A percentile compares a stretch with the other conserved stretches of the same genome.
Conservation (phyloP, 2,888 invertebrate genomes). For the Diarsia rubi region DNA sequence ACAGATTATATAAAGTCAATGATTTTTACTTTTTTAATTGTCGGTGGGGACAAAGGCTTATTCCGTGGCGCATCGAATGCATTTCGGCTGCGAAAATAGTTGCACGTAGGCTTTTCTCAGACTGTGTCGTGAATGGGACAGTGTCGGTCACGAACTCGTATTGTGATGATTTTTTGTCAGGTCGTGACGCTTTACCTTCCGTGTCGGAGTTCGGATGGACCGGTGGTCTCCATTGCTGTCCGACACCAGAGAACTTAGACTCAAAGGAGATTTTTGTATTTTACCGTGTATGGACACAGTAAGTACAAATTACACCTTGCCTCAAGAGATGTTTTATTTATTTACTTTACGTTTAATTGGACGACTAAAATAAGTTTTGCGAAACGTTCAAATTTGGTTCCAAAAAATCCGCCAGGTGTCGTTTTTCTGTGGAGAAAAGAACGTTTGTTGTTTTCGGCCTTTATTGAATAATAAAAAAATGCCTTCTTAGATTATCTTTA, state of each 20-base stretch:
- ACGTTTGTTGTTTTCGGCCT: neutral
- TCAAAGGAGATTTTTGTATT: neutral
- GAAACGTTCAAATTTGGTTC: neutral
- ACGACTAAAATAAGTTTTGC: neutral
- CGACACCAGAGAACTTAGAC: conserved; percentile 6
- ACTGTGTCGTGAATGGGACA: conserved; percentile 80
- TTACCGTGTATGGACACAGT: neutral
- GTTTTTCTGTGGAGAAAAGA: neutral
- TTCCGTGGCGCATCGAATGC: conserved; percentile 63
- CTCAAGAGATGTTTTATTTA: neutral
- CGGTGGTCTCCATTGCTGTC: conserved; percentile 72
- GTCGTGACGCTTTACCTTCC: conserved; percentile 80
- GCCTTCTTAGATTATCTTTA: neutral
- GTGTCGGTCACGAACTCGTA: conserved; percentile 80
- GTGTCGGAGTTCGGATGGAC: conserved; percentile 84
- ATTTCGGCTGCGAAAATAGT: conserved; percentile 78
- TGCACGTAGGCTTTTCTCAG: conserved; percentile 85
- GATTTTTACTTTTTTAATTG: conserved; percentile 60
- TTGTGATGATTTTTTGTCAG: conserved; percentile 83
- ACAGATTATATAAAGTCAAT: conserved; percentile 7
- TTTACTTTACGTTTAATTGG: neutral
- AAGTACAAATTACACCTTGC: neutral
- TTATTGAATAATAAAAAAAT: neutral
- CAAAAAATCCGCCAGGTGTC: conserved; percentile 33
- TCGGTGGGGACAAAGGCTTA: conserved; percentile 59